Percentiles rank a stretch among this genome's conserved stretches.
These are phyloP conservation scores for Nyctereutes procyonoides DNA, from an alignment of 2,113 vertebrate species.

Conservation along the genomic window DNA sequence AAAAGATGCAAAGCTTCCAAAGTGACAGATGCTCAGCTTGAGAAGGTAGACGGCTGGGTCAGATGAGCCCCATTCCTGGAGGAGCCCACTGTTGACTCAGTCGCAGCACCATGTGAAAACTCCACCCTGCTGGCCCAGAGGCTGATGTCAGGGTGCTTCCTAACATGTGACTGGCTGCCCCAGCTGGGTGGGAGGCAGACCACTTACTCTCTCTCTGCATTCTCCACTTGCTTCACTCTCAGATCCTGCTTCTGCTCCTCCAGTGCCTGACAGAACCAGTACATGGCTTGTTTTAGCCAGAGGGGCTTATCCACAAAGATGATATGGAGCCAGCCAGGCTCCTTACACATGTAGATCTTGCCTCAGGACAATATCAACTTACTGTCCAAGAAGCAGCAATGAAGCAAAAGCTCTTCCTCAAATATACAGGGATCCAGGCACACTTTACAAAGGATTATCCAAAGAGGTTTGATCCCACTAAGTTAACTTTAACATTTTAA, in stretches of 20 bases:
- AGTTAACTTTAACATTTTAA: background rate
- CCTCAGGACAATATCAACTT: no score
- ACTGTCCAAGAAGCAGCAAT: no score
- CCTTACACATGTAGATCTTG: no score
- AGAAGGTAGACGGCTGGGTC: background rate
- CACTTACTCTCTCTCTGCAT: fast-evolving
- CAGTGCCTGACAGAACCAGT: background rate
- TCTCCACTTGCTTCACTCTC: background rate
- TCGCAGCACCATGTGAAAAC: fast-evolving
- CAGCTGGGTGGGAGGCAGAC: background rate
- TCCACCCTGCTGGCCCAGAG: background rate
- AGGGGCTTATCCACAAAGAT: no score
- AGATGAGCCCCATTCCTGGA: background rate
- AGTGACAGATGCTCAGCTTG: background rate
- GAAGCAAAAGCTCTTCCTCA: no score
- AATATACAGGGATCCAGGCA: background rate
- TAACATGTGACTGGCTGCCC: background rate
- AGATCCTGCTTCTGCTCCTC: fast-evolving
- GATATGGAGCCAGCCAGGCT: no score
- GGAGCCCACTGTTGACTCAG: background rate
- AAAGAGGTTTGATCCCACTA: background rate
- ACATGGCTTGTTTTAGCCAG: background rate
- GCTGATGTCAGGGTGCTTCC: background rate
- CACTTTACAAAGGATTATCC: background rate
- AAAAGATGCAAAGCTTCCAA: background rate